phyloP scores from a whole-genome alignment of 2,888 invertebrate species.

The Amphimallon solstitiale region DNA sequence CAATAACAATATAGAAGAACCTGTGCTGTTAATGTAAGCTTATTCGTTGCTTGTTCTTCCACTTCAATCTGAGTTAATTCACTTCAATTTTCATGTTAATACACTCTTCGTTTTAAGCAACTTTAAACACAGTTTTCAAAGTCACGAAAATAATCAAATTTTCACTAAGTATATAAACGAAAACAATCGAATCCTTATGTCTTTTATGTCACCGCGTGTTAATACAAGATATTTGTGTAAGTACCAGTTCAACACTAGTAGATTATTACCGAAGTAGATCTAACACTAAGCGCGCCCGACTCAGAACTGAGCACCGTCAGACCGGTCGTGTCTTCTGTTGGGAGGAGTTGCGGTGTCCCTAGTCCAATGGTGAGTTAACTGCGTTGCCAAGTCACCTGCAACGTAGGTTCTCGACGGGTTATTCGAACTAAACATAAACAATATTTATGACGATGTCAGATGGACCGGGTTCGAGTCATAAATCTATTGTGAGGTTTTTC shows the following conservation, averaged over 20 bases:
- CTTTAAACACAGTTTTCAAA: neutral
- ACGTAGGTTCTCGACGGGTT: conserved; percentile 23
- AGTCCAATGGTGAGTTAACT: conserved; percentile 58
- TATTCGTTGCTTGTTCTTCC: no score
- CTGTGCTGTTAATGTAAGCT: no score
- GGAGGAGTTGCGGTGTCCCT: conserved; percentile 57
- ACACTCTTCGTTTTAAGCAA: neutral
- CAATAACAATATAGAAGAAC: no score
- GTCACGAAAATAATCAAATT: no score
- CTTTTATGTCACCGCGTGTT: no score
- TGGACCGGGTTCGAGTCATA: conserved; percentile 62
- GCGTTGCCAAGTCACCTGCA: conserved; percentile 61
- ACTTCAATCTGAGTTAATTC: neutral
- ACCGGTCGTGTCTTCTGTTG: conserved; percentile 46
- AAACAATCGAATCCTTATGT: no score
- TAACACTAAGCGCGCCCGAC: conserved; percentile 55
- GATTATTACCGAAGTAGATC: conserved; percentile 13
- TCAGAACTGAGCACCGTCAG: conserved; percentile 55
- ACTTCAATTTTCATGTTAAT: neutral
- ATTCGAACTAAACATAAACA: conserved; percentile 61
- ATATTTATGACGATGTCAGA: conserved; percentile 64
- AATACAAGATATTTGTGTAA: no score
- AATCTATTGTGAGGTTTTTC: conserved; percentile 60
- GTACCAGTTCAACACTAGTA: neutral
- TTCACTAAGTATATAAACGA: no score